Evolutionary conservation across 2,113 vertebrate species (phyloP).

Genomic region (Poeciliopsis occidentalis): DNA sequence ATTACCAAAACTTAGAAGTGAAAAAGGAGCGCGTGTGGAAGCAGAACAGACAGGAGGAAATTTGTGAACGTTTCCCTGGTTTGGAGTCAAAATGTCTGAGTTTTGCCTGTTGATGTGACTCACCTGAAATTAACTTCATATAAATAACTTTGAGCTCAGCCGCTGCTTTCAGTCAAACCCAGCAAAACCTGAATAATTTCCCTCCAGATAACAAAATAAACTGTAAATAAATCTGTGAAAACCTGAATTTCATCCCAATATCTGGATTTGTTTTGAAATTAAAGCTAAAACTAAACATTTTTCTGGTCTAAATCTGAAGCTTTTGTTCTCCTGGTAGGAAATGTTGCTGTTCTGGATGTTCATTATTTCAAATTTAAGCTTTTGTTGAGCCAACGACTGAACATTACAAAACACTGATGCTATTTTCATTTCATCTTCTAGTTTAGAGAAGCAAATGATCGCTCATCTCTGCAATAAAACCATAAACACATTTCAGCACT

Average conservation of each 20-base stretch:
- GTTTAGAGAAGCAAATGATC: too few species aligned
- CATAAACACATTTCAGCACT: too few species aligned
- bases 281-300: too few species aligned
- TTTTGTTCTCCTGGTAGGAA: background rate
- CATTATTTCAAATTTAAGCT: too few species aligned
- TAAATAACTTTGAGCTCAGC: background rate
- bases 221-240: too few species aligned
- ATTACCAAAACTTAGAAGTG: too few species aligned
- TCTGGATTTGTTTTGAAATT: too few species aligned
- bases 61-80: conserved; percentile 30
- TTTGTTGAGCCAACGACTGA: too few species aligned
- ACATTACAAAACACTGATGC: too few species aligned
- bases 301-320: background rate
- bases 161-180: background rate
- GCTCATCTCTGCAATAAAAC: too few species aligned
- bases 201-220: background rate
- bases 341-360: background rate
- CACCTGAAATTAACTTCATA: background rate
- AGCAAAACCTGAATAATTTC: background rate
- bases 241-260: too few species aligned
- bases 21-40: background rate
- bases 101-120: conserved; percentile 12
- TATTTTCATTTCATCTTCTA: too few species aligned
- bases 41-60: conserved; percentile 46
- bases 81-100: conserved; percentile 19